Evolutionary conservation across 2,113 vertebrate genomes (phyloP).

Genomic region (Bubo blakistoni): DNA sequence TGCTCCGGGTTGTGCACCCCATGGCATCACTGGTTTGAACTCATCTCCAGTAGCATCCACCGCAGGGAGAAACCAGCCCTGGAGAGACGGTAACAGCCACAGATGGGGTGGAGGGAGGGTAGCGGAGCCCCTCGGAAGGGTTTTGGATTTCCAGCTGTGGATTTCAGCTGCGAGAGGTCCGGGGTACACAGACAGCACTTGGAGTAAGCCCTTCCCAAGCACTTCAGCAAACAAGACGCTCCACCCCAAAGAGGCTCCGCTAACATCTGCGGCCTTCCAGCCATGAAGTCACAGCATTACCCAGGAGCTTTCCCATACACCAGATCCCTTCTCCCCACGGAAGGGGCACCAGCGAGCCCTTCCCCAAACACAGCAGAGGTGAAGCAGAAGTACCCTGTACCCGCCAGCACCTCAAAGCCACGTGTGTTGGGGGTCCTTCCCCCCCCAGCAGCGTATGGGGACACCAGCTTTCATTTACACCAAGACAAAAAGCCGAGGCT

Average conservation of each 20-base stretch:
- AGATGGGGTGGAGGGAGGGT: neutral
- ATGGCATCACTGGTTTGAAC: too few relatives aligned
- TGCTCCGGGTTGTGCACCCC: fast-evolving
- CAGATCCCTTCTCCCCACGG: neutral
- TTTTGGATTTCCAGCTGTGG: neutral
- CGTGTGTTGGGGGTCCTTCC: fast-evolving
- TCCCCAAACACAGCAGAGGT: neutral
- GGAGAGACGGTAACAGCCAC: neutral
- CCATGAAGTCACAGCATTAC: neutral
- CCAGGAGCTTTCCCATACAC: neutral
- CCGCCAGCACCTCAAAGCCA: neutral
- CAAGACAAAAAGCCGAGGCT: neutral
- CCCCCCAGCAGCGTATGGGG: neutral
- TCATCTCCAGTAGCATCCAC: too few relatives aligned
- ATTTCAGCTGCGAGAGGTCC: neutral
- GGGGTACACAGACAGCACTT: fast-evolving
- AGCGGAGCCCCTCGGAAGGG: neutral
- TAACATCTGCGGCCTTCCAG: neutral
- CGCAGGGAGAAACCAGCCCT: neutral
- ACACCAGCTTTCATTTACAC: neutral
- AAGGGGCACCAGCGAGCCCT: fast-evolving
- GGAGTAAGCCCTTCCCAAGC: neutral
- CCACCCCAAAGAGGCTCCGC: neutral
- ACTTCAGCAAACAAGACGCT: neutral
- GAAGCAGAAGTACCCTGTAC: neutral